phyloP scores from a whole-genome alignment of 2,888 invertebrate species.

The Gisinianus flammeolus region DNA sequence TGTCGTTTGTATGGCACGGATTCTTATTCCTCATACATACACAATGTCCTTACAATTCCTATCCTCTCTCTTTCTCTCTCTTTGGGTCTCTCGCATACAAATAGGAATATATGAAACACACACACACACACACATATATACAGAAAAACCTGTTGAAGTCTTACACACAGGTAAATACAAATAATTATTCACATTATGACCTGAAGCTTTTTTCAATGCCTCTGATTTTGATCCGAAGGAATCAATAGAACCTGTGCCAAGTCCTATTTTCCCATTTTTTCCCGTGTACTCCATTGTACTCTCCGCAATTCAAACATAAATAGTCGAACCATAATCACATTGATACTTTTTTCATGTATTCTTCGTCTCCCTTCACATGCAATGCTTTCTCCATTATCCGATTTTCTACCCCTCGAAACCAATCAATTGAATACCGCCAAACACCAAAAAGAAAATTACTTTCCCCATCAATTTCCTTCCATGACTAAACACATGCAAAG shows the following conservation, averaged over 20 bases:
- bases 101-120: too few relatives aligned
- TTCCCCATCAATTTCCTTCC: too few relatives aligned
- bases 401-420: background rate
- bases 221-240: background rate
- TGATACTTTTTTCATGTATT: too few relatives aligned
- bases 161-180: background rate
- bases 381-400: background rate
- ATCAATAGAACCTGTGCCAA: constrained; percentile 5
- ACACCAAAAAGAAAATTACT: background rate
- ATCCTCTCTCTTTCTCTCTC: constrained; percentile 10
- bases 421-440: background rate
- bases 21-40: too few relatives aligned
- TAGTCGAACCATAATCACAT: background rate
- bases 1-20: too few relatives aligned
- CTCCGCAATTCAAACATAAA: background rate
- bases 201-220: too few relatives aligned
- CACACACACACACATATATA: background rate
- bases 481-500: too few relatives aligned
- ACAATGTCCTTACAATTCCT: background rate
- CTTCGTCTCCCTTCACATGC: too few relatives aligned
- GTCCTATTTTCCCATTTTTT: constrained; percentile 6
- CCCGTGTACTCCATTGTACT: background rate
- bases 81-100: too few relatives aligned
- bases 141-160: constrained; percentile 7
- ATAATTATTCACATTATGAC: background rate